Percentiles rank a stretch among this genome's conserved stretches.
phyloP scores from a whole-genome alignment of 2,113 vertebrate species.

The Takifugu bimaculatus region DNA sequence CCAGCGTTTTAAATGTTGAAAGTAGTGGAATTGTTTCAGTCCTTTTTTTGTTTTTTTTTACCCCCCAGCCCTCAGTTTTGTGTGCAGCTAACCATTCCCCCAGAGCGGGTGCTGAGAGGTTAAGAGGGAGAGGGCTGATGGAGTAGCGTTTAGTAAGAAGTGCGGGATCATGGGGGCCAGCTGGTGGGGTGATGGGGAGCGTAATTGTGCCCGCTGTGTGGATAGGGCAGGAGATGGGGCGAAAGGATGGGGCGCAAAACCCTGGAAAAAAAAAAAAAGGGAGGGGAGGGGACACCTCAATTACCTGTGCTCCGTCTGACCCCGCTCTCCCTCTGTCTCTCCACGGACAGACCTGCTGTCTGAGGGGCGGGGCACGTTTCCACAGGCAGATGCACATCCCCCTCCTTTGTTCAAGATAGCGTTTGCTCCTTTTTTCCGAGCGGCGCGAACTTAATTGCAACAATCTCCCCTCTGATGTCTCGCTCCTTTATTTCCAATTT shows the following conservation, averaged over 20 bases:
- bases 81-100: slow-evolving; percentile 63
- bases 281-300: slow-evolving; percentile 78
- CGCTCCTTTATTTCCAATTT: slow-evolving; percentile 34
- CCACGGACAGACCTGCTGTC: slow-evolving; percentile 60
- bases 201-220: slow-evolving; percentile 77
- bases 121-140: slow-evolving; percentile 69
- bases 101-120: slow-evolving; percentile 70
- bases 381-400: slow-evolving; percentile 66
- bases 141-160: slow-evolving; percentile 73
- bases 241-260: slow-evolving; percentile 72
- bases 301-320: slow-evolving; percentile 79
- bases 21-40: slow-evolving; percentile 46
- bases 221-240: slow-evolving; percentile 65
- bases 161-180: slow-evolving; percentile 74
- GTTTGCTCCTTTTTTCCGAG: slow-evolving; percentile 33
- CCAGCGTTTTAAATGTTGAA: slow-evolving; percentile 39
- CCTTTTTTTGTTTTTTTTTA: slow-evolving; percentile 44
- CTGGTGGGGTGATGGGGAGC: slow-evolving; percentile 75
- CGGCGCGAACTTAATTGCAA: slow-evolving; percentile 58
- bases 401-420: slow-evolving; percentile 56
- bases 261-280: slow-evolving; percentile 66
- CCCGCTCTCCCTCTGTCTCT: slow-evolving; percentile 64
- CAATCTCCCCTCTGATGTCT: slow-evolving; percentile 26
- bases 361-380: slow-evolving; percentile 61
- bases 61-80: slow-evolving; percentile 33